Evolutionary conservation across 2,888 invertebrate genomes (phyloP), one percentile per base, ranked within the genome.

Genomic region (Trissolcus japonicus): DNA sequence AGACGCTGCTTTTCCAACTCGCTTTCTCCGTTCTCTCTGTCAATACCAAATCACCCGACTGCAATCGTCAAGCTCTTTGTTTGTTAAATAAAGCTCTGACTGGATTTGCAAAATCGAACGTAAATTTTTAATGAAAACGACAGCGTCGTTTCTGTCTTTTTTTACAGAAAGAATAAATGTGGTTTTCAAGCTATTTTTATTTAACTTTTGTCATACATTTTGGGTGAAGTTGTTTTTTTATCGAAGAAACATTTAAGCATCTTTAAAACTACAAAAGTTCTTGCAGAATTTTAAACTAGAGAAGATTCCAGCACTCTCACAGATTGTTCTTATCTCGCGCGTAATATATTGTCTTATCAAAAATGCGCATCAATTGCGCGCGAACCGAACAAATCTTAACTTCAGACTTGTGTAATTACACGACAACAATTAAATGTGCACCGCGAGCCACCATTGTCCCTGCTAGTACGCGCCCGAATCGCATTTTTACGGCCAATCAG

Each of bases 371-470:
- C 61, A 61, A 51, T 51, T 40, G 16, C 11, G 19, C 29, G 29
- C 19, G 14, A 51, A 29, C n/a, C 55, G 17, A 48, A 55, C 55
- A 29, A 55, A 16, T 14, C 46, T 19, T 1, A 63, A 63, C 46
- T 63, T 55, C 63, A 46, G 63, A 63, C 63, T n/a, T 2, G 19
- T 17, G 40, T 63, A 55, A 63, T 63, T 63, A 63, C 55, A 4
- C 13, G 63, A 54, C 4, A 29, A 46, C 46, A 62, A 43, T 53
- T 63, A 43, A 19, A 11, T n/a, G 17, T 40, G 48, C 25, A 9
- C 4, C 16, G 1, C n/a, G 21, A 46, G 41, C 17, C 14, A 46
- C 43, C 13, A 65, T 65, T 55, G 48, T 56, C 65, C 16, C n/a
- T 9, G 11, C 43, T 14, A 11, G 4, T 46, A 46, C 14, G 16